phyloP scores from a whole-genome alignment of 35 echinoderm and acorn worm species.

The Eucidaris tribuloides region DNA sequence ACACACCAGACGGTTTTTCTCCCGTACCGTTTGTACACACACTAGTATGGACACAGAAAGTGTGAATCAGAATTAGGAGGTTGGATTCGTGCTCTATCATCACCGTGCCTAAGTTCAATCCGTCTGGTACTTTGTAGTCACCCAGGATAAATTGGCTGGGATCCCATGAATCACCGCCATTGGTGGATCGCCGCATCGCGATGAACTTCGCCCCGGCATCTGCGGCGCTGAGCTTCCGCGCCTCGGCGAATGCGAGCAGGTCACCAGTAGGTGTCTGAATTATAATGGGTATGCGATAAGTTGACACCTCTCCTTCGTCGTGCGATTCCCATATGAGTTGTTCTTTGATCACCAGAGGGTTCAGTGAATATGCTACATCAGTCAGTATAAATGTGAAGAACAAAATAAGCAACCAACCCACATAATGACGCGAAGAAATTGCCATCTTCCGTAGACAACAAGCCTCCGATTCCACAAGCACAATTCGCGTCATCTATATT shows the following conservation, averaged over 20 bases:
- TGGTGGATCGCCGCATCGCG: conserved; percentile 41
- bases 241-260: conserved; percentile 75
- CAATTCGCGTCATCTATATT: too few relatives aligned
- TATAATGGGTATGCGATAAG: conserved; percentile 70
- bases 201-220: conserved; percentile 81
- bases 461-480: too few relatives aligned
- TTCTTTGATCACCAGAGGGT: conserved; percentile 42
- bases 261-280: conserved; percentile 56
- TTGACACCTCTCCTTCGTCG: conserved; percentile 28
- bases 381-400: too few relatives aligned
- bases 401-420: too few relatives aligned
- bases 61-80: conserved; percentile 59
- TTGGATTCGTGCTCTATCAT: conserved; percentile 52
- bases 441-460: too few relatives aligned
- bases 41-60: conserved; percentile 59
- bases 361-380: conserved; percentile 4
- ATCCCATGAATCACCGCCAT: conserved; percentile 29
- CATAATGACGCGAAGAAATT: too few relatives aligned
- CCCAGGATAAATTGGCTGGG: conserved; percentile 27
- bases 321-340: conserved; percentile 61
- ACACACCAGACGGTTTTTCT: conserved; percentile 32
- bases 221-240: conserved; percentile 30
- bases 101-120: conserved; percentile 69
- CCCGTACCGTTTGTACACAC: conserved; percentile 17
- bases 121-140: conserved; percentile 65